Evolutionary conservation across 2,113 vertebrate genomes (phyloP).

Genomic region (Rutilus rutilus): DNA sequence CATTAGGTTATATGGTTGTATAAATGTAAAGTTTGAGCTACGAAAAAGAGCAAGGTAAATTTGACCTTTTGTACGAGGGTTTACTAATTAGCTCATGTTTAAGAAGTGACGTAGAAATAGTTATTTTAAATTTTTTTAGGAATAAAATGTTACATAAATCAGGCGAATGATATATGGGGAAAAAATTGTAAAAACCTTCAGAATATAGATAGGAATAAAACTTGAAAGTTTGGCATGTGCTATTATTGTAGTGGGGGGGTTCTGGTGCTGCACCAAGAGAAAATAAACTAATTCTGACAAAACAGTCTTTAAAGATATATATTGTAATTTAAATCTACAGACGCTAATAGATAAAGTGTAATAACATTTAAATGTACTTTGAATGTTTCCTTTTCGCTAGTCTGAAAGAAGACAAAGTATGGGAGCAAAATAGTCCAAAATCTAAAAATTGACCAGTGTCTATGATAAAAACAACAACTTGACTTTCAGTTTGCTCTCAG

Average conservation of each 20-base stretch:
- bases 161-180: neutral
- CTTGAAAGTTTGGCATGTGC: too few species aligned
- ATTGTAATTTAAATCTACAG: neutral
- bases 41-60: neutral
- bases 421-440: too few species aligned
- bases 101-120: neutral
- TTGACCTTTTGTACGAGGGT: neutral
- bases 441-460: neutral
- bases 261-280: too few species aligned
- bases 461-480: too few species aligned
- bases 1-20: neutral
- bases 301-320: neutral
- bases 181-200: too few species aligned
- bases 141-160: neutral
- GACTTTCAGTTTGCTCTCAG: neutral
- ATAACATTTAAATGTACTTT: too few species aligned
- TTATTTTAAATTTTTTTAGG: too few species aligned
- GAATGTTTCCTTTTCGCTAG: too few species aligned
- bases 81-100: neutral
- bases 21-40: neutral
- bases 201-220: too few species aligned
- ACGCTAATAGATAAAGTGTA: neutral
- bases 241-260: too few species aligned
- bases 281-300: too few species aligned
- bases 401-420: too few species aligned